A percentile compares a stretch with the other conserved stretches of the same genome.
Conservation (phyloP, 2,113 vertebrate species). For the Bubo scandiacus region DNA sequence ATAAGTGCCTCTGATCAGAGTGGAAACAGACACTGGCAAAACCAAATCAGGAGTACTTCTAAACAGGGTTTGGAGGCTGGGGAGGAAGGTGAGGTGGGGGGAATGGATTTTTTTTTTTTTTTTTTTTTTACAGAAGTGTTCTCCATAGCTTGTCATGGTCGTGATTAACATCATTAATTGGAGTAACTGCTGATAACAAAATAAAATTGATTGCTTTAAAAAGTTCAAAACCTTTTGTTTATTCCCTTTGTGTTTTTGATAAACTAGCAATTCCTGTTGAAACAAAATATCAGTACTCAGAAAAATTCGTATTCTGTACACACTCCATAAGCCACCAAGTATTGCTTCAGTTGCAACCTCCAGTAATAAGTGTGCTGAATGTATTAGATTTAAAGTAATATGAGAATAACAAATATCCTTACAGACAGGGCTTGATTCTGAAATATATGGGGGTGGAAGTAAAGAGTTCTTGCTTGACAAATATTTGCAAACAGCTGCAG, state of each 20-base stretch:
- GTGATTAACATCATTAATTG: background rate
- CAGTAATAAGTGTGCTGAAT: background rate
- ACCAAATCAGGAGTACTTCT: background rate
- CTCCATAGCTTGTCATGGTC: background rate
- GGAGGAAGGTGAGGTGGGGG: background rate
- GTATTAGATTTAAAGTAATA: background rate
- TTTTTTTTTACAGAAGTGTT: background rate
- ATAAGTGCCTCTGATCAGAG: background rate
- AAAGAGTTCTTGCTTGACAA: background rate
- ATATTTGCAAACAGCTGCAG: background rate
- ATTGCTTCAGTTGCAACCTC: background rate
- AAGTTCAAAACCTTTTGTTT: background rate
- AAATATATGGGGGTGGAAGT: rapidly evolving
- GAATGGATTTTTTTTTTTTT: background rate
- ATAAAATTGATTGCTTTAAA: background rate
- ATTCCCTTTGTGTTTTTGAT: background rate
- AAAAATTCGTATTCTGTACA: background rate
- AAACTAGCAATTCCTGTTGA: background rate
- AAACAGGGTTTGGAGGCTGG: background rate
- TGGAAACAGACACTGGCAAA: background rate
- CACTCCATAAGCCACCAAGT: background rate
- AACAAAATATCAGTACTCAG: background rate
- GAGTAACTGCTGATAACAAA: background rate
- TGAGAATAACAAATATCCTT: background rate
- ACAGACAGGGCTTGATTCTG: background rate